Evolutionary conservation across 2,797 vertebrate genomes (phyloP).

Genomic region (Pseudochirops corinnae): DNA sequence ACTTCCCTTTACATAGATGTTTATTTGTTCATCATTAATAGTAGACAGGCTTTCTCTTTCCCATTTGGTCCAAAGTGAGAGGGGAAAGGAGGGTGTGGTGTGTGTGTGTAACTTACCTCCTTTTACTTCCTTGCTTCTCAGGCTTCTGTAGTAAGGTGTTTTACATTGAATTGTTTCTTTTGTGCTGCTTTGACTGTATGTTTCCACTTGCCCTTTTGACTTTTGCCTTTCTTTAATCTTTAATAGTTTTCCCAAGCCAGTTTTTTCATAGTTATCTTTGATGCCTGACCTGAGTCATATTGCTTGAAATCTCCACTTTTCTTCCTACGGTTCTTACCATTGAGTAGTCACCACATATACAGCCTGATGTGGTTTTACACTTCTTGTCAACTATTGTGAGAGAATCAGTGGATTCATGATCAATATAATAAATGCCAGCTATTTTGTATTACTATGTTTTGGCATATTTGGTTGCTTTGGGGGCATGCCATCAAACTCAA

Average conservation of each 20-base stretch:
- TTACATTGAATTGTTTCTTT: background rate
- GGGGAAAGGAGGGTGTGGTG: no score
- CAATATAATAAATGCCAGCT: background rate
- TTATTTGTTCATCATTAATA: background rate
- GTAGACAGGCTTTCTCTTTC: background rate
- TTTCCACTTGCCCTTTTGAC: background rate
- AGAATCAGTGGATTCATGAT: background rate
- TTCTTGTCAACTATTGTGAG: background rate
- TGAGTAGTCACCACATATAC: background rate
- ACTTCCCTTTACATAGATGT: background rate
- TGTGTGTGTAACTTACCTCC: background rate
- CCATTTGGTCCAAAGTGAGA: background rate
- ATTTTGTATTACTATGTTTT: background rate
- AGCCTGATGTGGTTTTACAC: background rate
- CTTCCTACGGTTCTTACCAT: background rate
- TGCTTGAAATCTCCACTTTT: background rate
- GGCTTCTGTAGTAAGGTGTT: background rate
- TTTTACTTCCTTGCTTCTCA: background rate
- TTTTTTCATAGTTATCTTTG: background rate
- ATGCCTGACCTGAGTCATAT: background rate
- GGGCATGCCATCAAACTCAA: background rate
- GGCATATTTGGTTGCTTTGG: background rate
- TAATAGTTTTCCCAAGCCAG: background rate
- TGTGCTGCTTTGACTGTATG: background rate
- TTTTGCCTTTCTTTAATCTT: background rate